Evolutionary conservation across 2,113 vertebrate genomes (phyloP).

Genomic region (Cryptomyrus ogoouensis): DNA sequence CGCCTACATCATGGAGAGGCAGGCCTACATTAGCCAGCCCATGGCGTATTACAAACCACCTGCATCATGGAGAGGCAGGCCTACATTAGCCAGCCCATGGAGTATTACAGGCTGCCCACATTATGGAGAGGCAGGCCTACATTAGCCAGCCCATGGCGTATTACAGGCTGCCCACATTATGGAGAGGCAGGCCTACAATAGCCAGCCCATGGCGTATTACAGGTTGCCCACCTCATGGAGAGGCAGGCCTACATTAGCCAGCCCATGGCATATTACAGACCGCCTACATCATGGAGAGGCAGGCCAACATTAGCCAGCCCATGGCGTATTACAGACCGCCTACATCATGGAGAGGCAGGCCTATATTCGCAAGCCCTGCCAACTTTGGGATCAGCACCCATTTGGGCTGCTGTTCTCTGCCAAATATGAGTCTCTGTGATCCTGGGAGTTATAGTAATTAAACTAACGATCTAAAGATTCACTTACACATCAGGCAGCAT

Average conservation of each 20-base stretch:
- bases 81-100: too few species aligned
- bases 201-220: not conserved
- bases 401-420: not conserved
- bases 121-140: too few species aligned
- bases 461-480: not conserved
- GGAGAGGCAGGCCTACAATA: not conserved
- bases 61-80: too few species aligned
- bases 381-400: not conserved
- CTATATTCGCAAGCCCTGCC: not conserved
- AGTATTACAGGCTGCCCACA: too few species aligned
- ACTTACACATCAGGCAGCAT: not conserved
- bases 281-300: not conserved
- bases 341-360: not conserved
- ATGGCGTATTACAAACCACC: too few species aligned
- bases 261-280: too few species aligned
- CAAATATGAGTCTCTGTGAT: not conserved
- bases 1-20: too few species aligned
- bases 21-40: too few species aligned
- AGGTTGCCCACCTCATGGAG: too few species aligned
- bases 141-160: too few species aligned
- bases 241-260: too few species aligned
- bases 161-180: too few species aligned
- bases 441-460: not conserved
- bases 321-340: not conserved
- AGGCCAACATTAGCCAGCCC: not conserved